A percentile compares a stretch with the other conserved stretches of the same genome.
Evolutionary conservation across 1,140 invertebrate species (phyloP).

Genomic region (Tetragonula clypearis): DNA sequence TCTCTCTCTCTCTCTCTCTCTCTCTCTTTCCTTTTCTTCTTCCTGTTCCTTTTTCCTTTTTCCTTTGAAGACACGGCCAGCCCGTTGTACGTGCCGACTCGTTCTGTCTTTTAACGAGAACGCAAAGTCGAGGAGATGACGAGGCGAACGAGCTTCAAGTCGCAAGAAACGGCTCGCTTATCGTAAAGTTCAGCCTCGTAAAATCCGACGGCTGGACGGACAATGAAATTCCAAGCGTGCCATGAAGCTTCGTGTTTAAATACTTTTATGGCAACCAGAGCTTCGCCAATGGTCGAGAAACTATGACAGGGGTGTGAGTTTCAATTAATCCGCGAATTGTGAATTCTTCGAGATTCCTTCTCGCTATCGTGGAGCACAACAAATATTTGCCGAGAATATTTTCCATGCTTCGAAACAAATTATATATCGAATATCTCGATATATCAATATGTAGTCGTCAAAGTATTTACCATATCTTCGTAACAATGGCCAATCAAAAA

Average conservation of each 20-base stretch:
- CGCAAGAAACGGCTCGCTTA: neutral
- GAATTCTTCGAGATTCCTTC: neutral
- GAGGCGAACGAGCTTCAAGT: neutral
- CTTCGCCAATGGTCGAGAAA: neutral
- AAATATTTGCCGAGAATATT: neutral
- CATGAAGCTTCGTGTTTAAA: neutral
- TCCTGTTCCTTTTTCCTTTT: neutral
- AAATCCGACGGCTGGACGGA: neutral
- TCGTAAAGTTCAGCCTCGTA: neutral
- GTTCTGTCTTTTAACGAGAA: neutral
- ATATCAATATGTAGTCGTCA: neutral
- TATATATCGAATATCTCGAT: no score
- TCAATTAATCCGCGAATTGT: neutral
- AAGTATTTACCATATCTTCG: neutral
- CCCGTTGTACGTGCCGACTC: neutral
- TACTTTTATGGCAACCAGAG: neutral
- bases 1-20: neutral
- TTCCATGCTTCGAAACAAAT: neutral
- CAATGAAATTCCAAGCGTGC: conserved; percentile 6
- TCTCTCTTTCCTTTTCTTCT: neutral
- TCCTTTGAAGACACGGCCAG: neutral
- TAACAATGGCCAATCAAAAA: accelerated
- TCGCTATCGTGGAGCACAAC: neutral
- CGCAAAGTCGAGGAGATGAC: conserved; percentile 1
- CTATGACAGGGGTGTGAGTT: neutral